phyloP scores from a whole-genome alignment of 2,797 vertebrate species.

The Darevskia nairensis region DNA sequence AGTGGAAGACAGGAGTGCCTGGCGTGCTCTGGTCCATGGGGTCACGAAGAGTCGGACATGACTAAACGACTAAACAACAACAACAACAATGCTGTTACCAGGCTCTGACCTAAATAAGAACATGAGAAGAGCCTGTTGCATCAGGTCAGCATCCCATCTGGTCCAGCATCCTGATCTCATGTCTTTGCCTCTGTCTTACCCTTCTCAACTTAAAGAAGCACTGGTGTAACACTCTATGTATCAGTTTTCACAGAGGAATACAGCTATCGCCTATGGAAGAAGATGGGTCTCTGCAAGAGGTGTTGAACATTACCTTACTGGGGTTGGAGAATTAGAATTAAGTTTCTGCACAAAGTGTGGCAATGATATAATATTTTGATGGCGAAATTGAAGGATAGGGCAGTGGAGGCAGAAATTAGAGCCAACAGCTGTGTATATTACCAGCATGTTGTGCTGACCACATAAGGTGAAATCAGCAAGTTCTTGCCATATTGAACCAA shows the following conservation, averaged over 20 bases:
- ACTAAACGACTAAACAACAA: not conserved
- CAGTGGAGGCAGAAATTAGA: not conserved
- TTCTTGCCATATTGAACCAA: constrained; percentile 20
- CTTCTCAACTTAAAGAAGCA: not conserved
- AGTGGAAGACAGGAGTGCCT: no score
- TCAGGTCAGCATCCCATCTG: no score
- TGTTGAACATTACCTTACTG: not conserved
- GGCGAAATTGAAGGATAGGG: not conserved
- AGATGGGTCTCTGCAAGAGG: not conserved
- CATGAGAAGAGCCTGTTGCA: no score
- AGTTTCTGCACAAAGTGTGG: not conserved
- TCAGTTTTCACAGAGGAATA: not conserved
- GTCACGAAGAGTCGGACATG: no score
- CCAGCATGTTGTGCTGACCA: not conserved
- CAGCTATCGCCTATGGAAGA: not conserved
- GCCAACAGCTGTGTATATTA: constrained; percentile 8
- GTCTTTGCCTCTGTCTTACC: not conserved
- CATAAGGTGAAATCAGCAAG: constrained; percentile 36
- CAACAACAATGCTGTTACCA: not conserved
- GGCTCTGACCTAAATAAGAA: no score
- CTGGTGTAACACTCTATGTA: no score
- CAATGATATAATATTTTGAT: not conserved
- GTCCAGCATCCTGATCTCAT: not conserved
- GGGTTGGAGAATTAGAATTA: not conserved
- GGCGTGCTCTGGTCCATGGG: no score